Base-by-base conservation (phyloP, 2,888 invertebrate species). In the Ormia ochracea region DNA sequence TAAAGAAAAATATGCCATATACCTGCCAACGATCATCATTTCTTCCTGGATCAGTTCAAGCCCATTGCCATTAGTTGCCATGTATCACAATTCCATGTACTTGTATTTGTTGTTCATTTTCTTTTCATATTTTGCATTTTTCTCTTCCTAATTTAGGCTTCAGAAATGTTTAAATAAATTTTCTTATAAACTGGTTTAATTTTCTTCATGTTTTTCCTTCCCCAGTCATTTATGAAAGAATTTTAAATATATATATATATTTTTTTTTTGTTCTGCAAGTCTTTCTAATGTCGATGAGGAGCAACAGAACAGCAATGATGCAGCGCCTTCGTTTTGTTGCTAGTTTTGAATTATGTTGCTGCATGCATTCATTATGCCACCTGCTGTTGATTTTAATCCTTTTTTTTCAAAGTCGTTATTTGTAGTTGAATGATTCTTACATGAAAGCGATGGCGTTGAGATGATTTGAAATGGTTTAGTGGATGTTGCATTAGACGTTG, bases 321-420 rank as follows among this genome's bases (percentile, higher is more conserved):
- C 61, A 43, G 72, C 54, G 26, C 61, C 61, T 72, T 63, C 19
- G 10, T 45, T 48, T 17, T 5, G 19, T 61, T 65, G 54, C 45
- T 66, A n/a, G 9, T 1, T 26, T n/a, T 12, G 4, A 26, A 48
- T 68, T 68, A 45, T n/a, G n/a, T 4, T 21, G 61, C 52, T 50
- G 48, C 48, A 61, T 70, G 45, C 56, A 74, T 54, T 54, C 33
- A 63, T 80, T 73, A 63, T 76, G 68, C 80, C 80, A 80, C 80
- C 80, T 80, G 80, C 72, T 80, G 80, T 50, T 76, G 72, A 72
- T 68, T 61, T 76, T 72, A 59, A 79, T 79, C 74, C 74, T 79
- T 65, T 41, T 36, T 14, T 72, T 26, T 63, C 23, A 17, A 9
- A 23, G 31, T 58, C 50, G 56, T 74, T 66, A 58, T 41, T 66